These are phyloP conservation scores for Phalloptychus januarius DNA, from an alignment of 2,797 vertebrate genomes.

Conservation along the genomic window DNA sequence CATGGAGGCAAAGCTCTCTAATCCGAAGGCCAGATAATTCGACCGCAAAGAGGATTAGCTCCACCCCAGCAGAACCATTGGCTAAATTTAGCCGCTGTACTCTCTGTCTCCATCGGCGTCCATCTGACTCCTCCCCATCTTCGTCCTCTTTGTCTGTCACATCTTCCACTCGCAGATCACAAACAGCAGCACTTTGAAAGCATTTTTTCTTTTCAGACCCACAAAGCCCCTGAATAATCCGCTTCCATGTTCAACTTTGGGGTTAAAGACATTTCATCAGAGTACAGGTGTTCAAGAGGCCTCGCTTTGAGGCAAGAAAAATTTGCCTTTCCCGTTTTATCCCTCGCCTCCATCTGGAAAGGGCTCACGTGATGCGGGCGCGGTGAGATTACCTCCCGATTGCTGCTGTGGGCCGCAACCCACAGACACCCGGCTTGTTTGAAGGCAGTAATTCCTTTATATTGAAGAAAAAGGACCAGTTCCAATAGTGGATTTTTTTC, in stretches of 20 bases:
- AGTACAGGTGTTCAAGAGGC: neutral
- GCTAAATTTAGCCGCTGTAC: conserved; percentile 89
- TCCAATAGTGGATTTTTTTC: too few relatives aligned
- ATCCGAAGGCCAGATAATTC: conserved; percentile 89
- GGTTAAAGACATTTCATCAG: conserved; percentile 4
- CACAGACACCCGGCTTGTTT: too few relatives aligned
- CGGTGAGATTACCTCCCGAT: conserved; percentile 55
- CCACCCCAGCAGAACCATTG: conserved; percentile 82
- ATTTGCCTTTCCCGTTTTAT: conserved; percentile 6
- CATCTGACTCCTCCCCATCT: conserved; percentile 49
- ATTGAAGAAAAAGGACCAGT: too few relatives aligned
- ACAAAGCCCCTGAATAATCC: conserved; percentile 50
- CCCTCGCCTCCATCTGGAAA: conserved; percentile 49
- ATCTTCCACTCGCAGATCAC: conserved; percentile 54
- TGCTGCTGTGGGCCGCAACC: conserved; percentile 25
- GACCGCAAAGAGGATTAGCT: conserved; percentile 93
- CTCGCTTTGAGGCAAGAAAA: conserved; percentile 15
- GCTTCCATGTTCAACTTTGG: neutral
- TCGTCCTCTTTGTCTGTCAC: conserved; percentile 41
- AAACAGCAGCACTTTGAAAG: conserved; percentile 18
- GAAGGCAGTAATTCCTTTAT: too few relatives aligned
- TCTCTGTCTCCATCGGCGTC: conserved; percentile 67
- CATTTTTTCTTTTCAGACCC: conserved; percentile 14
- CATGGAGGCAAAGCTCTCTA: conserved; percentile 86
- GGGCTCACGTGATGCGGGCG: conserved; percentile 45